These are phyloP conservation scores for Unio pictorum DNA, from an alignment of 2,888 invertebrate genomes.

Conservation along the genomic window DNA sequence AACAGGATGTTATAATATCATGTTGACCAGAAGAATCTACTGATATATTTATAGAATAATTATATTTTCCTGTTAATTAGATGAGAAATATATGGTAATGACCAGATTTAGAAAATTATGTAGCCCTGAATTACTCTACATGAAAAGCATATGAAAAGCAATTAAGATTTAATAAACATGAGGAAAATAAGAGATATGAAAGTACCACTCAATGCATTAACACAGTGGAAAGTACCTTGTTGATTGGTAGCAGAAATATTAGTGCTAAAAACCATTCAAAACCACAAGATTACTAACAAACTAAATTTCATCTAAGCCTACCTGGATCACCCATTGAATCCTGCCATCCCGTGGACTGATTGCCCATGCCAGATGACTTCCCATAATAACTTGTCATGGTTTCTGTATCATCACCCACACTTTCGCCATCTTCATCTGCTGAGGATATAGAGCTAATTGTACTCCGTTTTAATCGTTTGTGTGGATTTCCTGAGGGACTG, in stretches of 20 bases:
- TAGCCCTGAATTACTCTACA: no score
- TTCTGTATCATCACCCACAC: conserved; percentile 72
- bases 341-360: conserved; percentile 73
- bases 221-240: no score
- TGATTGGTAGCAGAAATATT: background rate
- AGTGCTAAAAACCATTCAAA: background rate
- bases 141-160: no score
- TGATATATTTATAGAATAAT: no score
- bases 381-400: conserved; percentile 74
- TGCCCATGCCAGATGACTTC: conserved; percentile 68
- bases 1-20: no score
- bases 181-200: no score
- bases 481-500: conserved; percentile 71
- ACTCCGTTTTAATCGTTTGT: conserved; percentile 74
- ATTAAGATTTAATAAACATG: no score
- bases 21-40: no score
- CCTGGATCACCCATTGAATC: conserved; percentile 71
- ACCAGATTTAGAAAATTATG: no score
- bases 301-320: conserved; percentile 17
- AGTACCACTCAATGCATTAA: no score
- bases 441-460: conserved; percentile 73
- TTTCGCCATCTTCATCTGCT: conserved; percentile 75
- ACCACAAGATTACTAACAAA: background rate
- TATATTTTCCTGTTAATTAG: no score
- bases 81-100: no score